Evolutionary conservation across 2,113 vertebrate genomes (phyloP).

Genomic region (Pterocles gutturalis): DNA sequence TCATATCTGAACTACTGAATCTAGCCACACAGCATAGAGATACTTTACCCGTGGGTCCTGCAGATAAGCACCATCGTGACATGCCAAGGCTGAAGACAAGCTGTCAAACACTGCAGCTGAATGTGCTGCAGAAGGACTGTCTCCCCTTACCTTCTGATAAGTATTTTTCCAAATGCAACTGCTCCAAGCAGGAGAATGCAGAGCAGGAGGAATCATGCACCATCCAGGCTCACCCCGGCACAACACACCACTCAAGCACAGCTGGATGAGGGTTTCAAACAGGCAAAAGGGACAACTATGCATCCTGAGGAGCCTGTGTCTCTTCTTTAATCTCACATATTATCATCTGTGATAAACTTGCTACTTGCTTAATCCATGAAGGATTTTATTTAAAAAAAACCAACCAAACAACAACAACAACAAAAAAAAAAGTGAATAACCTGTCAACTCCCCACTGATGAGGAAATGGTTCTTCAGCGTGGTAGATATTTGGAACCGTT

Average conservation of each 20-base stretch:
- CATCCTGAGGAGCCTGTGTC: background rate
- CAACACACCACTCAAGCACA: background rate
- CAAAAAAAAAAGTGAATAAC: background rate
- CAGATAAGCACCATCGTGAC: background rate
- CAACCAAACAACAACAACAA: background rate
- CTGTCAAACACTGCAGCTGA: background rate
- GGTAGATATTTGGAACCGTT: background rate
- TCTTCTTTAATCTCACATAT: background rate
- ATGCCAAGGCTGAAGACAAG: background rate
- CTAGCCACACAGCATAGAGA: background rate
- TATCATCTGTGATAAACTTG: background rate
- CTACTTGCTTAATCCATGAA: background rate
- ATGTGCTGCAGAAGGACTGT: background rate
- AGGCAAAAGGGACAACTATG: background rate
- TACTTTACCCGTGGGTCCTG: rapidly evolving
- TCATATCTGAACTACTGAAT: background rate
- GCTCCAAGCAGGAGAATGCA: background rate
- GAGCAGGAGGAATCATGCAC: rapidly evolving
- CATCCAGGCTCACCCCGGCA: background rate
- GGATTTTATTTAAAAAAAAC: background rate
- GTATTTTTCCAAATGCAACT: background rate
- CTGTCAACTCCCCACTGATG: background rate
- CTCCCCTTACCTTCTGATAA: background rate
- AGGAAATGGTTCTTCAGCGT: background rate
- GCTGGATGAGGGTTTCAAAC: background rate